phyloP scores from a whole-genome alignment of 2,888 invertebrate genomes.

The Germaria angustata region DNA sequence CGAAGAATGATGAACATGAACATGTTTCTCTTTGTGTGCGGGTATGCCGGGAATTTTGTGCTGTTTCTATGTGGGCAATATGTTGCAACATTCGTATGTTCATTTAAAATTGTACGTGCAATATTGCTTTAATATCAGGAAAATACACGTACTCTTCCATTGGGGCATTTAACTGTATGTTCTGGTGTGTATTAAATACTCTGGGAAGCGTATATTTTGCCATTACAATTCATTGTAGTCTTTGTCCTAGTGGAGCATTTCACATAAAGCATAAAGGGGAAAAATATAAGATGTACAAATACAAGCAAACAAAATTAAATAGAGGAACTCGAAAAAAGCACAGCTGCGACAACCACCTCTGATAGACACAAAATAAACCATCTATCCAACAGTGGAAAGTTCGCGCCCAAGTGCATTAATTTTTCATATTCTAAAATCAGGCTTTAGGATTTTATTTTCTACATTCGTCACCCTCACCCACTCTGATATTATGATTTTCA shows the following conservation, averaged over 20 bases:
- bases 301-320: constrained; percentile 39
- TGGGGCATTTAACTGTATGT: neutral
- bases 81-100: constrained; percentile 37
- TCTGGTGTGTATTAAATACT: constrained; percentile 9
- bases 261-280: neutral
- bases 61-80: constrained; percentile 59
- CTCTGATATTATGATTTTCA: too few relatives aligned
- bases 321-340: constrained; percentile 42
- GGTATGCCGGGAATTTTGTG: neutral
- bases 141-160: constrained; percentile 8
- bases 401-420: neutral
- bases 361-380: neutral
- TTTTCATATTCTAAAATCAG: too few relatives aligned
- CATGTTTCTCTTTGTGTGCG: constrained; percentile 25
- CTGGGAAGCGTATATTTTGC: neutral
- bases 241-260: constrained; percentile 26
- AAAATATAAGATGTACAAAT: constrained; percentile 18
- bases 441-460: too few relatives aligned
- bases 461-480: too few relatives aligned
- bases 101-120: constrained; percentile 23
- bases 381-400: neutral
- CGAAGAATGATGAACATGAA: constrained; percentile 68
- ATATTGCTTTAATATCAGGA: neutral
- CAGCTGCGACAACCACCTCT: constrained; percentile 64
- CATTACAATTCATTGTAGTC: constrained; percentile 27